Conservation (phyloP, 2,113 vertebrate species). For the Paracanthobrama guichenoti region DNA sequence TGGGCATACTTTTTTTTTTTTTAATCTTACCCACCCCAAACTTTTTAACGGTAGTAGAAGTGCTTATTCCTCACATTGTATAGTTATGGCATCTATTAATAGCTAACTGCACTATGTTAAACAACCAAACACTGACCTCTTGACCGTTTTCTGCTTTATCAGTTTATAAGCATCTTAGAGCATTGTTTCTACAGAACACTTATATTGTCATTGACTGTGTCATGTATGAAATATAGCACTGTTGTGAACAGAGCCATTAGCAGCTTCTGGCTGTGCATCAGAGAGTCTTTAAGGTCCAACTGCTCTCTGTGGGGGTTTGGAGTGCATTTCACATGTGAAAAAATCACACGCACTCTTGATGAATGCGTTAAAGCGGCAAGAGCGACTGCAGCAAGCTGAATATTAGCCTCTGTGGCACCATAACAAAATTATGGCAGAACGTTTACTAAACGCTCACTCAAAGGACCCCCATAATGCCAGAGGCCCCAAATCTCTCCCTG, state of each 20-base stretch:
- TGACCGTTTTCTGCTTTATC: background rate
- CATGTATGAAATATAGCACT: conserved; percentile 2
- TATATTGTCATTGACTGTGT: conserved; percentile 31
- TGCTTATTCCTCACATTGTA: background rate
- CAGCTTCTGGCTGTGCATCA: conserved; percentile 43
- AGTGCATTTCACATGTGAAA: conserved; percentile 70
- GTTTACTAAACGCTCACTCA: conserved; percentile 79
- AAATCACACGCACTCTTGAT: conserved; percentile 77
- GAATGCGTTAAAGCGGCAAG: conserved; percentile 83
- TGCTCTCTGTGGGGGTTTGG: conserved; percentile 11
- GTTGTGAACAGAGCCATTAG: conserved; percentile 25
- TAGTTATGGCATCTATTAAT: background rate
- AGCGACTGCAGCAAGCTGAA: conserved; percentile 70
- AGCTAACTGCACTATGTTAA: background rate
- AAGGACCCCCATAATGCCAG: conserved; percentile 85
- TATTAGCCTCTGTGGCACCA: conserved; percentile 82
- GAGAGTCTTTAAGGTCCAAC: conserved; percentile 28
- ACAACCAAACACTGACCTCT: background rate
- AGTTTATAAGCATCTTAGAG: background rate
- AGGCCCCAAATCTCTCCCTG: conserved; percentile 76
- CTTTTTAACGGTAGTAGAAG: background rate
- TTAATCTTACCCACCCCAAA: too few relatives aligned
- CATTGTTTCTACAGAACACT: background rate
- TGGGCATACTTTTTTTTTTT: too few relatives aligned
- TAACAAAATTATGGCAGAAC: conserved; percentile 76